A percentile compares a stretch with the other conserved stretches of the same genome.
Conservation (phyloP, 2,888 invertebrate genomes). For the Abrostola tripartita region DNA sequence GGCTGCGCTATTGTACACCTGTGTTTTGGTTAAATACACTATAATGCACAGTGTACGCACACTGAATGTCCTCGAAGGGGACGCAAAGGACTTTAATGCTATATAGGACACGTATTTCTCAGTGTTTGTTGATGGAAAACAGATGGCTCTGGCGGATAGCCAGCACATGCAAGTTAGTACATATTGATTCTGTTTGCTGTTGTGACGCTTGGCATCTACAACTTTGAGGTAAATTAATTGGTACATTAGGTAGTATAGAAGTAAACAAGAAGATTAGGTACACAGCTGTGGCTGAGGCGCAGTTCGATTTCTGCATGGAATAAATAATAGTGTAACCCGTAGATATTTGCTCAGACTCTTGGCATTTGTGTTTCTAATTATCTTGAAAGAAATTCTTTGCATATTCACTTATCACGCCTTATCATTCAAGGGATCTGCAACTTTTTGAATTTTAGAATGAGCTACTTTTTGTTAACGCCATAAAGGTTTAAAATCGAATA, state of each 20-base stretch:
- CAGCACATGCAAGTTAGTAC: slow-evolving; percentile 59
- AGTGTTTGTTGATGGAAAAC: slow-evolving; percentile 65
- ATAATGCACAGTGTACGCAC: slow-evolving; percentile 26
- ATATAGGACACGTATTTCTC: slow-evolving; percentile 48
- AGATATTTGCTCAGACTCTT: too few species aligned
- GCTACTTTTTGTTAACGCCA: too few species aligned
- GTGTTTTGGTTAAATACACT: slow-evolving; percentile 30
- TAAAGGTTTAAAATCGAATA: too few species aligned
- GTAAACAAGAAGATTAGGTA: background rate
- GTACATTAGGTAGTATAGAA: slow-evolving; percentile 12
- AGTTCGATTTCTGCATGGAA: too few species aligned
- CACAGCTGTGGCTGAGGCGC: background rate
- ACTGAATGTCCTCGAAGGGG: slow-evolving; percentile 18
- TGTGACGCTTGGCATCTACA: slow-evolving; percentile 52
- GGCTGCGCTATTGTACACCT: slow-evolving; percentile 23
- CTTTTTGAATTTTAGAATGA: too few species aligned
- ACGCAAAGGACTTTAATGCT: slow-evolving; percentile 34
- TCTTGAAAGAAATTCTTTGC: too few species aligned
- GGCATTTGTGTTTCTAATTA: too few species aligned
- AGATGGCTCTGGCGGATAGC: slow-evolving; percentile 65
- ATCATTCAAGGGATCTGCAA: too few species aligned
- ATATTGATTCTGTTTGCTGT: slow-evolving; percentile 69
- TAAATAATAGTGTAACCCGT: too few species aligned
- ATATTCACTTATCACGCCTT: too few species aligned
- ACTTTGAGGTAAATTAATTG: slow-evolving; percentile 26